phyloP scores from a whole-genome alignment of 30 jellyfish, hydroid and myxozoan species.

The Hydra vulgaris region DNA sequence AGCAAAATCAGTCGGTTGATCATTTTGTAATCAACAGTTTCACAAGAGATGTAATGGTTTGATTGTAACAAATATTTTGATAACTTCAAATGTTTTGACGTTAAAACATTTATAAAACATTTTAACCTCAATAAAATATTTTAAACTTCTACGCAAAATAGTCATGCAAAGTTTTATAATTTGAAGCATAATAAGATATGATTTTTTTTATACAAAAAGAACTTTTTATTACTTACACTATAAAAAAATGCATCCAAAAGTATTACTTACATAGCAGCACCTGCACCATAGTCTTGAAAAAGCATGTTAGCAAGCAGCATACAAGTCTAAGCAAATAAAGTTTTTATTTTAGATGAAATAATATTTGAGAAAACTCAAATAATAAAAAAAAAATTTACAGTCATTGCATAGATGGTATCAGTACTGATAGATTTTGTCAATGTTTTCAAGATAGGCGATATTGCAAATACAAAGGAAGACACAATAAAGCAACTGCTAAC shows the following conservation, averaged over 20 bases:
- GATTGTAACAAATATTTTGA: no score
- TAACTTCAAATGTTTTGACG: no score
- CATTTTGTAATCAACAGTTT: no score
- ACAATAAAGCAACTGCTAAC: slow-evolving; percentile 38
- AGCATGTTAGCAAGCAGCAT: slow-evolving; percentile 76
- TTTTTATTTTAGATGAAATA: not conserved
- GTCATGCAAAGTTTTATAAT: no score
- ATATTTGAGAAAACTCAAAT: not conserved
- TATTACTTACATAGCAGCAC: slow-evolving; percentile 44
- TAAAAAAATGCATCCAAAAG: not conserved
- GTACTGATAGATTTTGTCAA: slow-evolving; percentile 82
- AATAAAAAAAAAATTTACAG: slow-evolving; percentile 34
- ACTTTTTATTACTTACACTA: no score
- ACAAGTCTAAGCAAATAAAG: slow-evolving; percentile 36
- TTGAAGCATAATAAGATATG: no score
- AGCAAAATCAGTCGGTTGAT: no score
- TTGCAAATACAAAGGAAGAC: slow-evolving; percentile 43
- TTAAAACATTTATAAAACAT: no score
- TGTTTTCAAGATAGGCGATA: slow-evolving; percentile 75
- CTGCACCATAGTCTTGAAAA: slow-evolving; percentile 87
- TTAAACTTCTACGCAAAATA: no score
- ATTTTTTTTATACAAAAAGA: no score
- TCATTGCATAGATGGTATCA: slow-evolving; percentile 93
- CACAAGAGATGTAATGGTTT: no score
- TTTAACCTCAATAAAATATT: no score